Conservation (phyloP, 1,140 invertebrate species). For the Galendromus occidentalis region DNA sequence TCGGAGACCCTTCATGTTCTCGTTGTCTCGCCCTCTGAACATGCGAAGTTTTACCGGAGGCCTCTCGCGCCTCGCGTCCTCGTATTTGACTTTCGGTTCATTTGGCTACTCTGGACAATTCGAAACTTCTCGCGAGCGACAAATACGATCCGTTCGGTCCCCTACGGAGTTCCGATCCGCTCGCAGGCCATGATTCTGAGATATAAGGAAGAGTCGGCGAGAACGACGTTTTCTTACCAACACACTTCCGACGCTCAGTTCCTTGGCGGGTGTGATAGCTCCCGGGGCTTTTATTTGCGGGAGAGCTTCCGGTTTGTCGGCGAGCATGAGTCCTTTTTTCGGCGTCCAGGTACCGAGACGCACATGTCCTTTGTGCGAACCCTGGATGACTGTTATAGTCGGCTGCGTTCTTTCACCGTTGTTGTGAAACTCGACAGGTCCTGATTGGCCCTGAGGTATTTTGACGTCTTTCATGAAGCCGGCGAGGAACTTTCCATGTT, state of each 20-base stretch:
- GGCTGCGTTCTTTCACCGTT: constrained; percentile 1
- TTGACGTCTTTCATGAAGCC: neutral
- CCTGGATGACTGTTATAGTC: constrained; percentile 6
- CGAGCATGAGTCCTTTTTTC: constrained; percentile 7
- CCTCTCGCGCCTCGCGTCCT: too few species aligned
- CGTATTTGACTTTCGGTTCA: too few species aligned
- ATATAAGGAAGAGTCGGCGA: too few species aligned
- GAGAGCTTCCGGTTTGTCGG: constrained; percentile 6
- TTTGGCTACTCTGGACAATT: too few species aligned
- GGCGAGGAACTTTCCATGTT: neutral
- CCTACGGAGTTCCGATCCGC: too few species aligned
- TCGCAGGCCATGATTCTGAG: too few species aligned
- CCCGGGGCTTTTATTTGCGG: constrained; percentile 1
- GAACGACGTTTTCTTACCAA: neutral
- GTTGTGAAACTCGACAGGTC: constrained; percentile 4
- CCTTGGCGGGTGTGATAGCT: constrained; percentile 5
- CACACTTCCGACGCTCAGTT: constrained; percentile 11
- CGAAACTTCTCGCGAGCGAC: too few species aligned
- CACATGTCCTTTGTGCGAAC: neutral
- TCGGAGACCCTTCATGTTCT: too few species aligned
- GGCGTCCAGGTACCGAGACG: neutral
- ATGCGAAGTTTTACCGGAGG: too few species aligned
- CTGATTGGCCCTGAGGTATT: constrained; percentile 7
- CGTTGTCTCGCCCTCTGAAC: too few species aligned
- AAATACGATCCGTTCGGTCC: too few species aligned